These are phyloP conservation scores for Brachypodius melanocephalos DNA, from an alignment of 2,113 vertebrate genomes.

Conservation along the genomic window DNA sequence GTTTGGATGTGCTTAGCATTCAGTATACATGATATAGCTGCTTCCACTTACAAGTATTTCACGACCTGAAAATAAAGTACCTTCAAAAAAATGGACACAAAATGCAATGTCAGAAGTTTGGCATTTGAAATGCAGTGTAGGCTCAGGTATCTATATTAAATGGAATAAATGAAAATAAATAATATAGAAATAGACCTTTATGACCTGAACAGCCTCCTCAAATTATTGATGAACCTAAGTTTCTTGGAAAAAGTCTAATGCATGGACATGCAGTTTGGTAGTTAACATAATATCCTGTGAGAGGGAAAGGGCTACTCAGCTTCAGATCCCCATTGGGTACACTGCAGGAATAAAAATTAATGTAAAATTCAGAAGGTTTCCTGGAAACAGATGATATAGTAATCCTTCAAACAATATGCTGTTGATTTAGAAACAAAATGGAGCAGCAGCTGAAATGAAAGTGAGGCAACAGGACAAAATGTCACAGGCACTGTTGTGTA, in stretches of 20 bases:
- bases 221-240: background rate
- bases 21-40: background rate
- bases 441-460: background rate
- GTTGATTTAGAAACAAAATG: constrained; percentile 10
- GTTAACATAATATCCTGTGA: constrained; percentile 4
- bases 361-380: constrained; percentile 45
- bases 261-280: background rate
- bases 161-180: background rate
- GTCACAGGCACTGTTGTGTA: background rate
- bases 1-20: background rate
- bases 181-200: background rate
- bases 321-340: background rate
- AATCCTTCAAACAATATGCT: constrained; percentile 34
- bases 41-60: background rate
- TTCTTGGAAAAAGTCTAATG: background rate
- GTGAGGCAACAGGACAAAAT: background rate
- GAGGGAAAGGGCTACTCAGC: background rate
- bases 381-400: constrained; percentile 46
- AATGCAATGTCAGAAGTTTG: background rate
- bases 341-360: background rate
- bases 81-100: background rate
- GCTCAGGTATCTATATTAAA: background rate
- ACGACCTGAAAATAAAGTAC: background rate
- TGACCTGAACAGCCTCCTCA: background rate
- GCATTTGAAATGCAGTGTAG: background rate